Percentiles rank a stretch among this genome's conserved stretches.
Conservation (phyloP, 2,797 vertebrate genomes). For the Anabas testudineus region DNA sequence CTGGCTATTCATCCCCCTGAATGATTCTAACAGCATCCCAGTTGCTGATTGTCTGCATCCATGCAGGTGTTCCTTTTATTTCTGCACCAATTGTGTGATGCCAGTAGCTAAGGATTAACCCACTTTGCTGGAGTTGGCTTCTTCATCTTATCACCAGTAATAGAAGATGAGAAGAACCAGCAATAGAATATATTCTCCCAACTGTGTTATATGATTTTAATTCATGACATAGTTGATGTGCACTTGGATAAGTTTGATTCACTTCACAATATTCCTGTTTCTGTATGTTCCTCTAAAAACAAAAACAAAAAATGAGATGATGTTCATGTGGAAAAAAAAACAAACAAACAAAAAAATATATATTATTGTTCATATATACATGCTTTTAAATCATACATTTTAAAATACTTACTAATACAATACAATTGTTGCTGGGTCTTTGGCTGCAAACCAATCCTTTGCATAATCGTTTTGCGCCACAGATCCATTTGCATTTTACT, state of each 20-base stretch:
- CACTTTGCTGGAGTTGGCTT: not conserved
- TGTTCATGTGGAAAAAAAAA: not conserved
- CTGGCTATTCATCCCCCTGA: no score
- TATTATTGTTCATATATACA: no score
- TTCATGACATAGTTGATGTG: not conserved
- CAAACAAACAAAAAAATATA: not conserved
- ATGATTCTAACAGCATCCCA: not conserved
- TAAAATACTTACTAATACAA: no score
- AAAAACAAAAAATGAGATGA: no score
- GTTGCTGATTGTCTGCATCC: not conserved
- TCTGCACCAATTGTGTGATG: not conserved
- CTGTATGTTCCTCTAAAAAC: no score
- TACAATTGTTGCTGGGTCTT: no score
- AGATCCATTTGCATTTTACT: no score
- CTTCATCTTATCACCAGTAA: not conserved
- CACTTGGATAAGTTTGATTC: no score
- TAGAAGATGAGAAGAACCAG: not conserved
- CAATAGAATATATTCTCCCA: not conserved
- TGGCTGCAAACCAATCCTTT: not conserved
- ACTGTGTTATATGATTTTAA: no score
- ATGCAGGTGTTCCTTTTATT: no score
- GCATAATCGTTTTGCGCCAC: not conserved
- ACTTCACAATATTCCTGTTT: no score
- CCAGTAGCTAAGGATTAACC: not conserved
- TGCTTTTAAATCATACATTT: no score